Evolutionary conservation across 2,113 vertebrate genomes (phyloP).

Genomic region (Saccopteryx leptura): DNA sequence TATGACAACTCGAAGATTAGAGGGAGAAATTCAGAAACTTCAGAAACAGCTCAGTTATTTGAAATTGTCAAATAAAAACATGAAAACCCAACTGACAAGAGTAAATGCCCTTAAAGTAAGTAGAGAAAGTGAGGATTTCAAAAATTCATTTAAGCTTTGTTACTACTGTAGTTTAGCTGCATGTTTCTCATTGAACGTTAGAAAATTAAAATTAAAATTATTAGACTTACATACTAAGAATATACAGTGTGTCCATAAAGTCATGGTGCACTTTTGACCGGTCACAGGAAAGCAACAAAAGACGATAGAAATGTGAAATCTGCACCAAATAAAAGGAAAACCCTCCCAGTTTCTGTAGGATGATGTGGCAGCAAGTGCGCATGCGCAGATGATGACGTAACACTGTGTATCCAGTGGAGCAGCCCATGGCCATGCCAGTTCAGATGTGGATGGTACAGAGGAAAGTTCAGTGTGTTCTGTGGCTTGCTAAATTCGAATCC

Average conservation of each 20-base stretch:
- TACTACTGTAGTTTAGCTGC: background rate
- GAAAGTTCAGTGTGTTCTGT: too few species aligned
- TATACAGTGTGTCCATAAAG: background rate
- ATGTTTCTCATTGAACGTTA: background rate
- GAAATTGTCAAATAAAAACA: constrained; percentile 81
- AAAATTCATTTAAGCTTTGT: background rate
- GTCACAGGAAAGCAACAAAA: too few species aligned
- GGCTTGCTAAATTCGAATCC: too few species aligned
- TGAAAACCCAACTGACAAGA: constrained; percentile 83
- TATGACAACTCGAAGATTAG: constrained; percentile 74
- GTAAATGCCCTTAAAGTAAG: constrained; percentile 84
- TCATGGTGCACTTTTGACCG: too few species aligned
- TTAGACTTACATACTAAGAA: background rate
- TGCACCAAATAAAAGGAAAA: too few species aligned
- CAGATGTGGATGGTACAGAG: too few species aligned
- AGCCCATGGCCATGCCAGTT: too few species aligned
- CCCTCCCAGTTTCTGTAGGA: too few species aligned
- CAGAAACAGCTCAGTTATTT: constrained; percentile 81
- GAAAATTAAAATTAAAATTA: constrained; percentile 21
- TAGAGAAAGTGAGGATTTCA: constrained; percentile 46
- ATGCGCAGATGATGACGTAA: too few species aligned
- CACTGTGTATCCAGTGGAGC: too few species aligned
- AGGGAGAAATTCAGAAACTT: constrained; percentile 81
- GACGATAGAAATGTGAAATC: too few species aligned
- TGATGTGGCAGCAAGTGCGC: too few species aligned